These are phyloP conservation scores for Micrasema longulum DNA, from an alignment of 1,140 invertebrate species.

Conservation along the genomic window DNA sequence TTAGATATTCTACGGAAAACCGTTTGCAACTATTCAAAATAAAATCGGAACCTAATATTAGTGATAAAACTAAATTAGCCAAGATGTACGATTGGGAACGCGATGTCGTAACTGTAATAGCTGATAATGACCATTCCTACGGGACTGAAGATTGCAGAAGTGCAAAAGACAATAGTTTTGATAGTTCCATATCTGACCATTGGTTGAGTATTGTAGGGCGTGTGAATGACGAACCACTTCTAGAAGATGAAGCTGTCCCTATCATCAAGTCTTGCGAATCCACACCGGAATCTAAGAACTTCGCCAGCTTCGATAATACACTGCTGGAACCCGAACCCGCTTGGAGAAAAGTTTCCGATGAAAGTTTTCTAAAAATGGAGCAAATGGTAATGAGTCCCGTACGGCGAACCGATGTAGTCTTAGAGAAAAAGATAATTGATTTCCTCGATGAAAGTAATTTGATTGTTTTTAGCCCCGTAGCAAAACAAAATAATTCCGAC, in stretches of 20 bases:
- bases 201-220: conserved; percentile 33
- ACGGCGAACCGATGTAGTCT: background rate
- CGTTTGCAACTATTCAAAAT: conserved; percentile 31
- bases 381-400: conserved; percentile 38
- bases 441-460: conserved; percentile 13
- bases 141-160: conserved; percentile 8
- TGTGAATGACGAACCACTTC: conserved; percentile 34
- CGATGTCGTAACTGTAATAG: conserved; percentile 10
- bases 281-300: conserved; percentile 3
- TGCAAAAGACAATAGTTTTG: conserved; percentile 6
- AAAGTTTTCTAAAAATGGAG: conserved; percentile 50
- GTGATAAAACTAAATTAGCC: conserved; percentile 2
- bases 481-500: background rate
- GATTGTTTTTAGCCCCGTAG: conserved; percentile 24
- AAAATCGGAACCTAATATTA: conserved; percentile 21
- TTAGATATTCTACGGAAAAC: conserved; percentile 16
- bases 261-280: conserved; percentile 3
- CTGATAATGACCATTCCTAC: background rate
- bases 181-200: conserved; percentile 20
- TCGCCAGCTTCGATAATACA: conserved; percentile 36
- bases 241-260: conserved; percentile 45
- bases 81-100: conserved; percentile 37
- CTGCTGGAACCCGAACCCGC: conserved; percentile 31
- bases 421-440: background rate
- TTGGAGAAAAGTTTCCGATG: conserved; percentile 47